Conservation (phyloP, 1,140 invertebrate species). For the Dreissena rostriformis region DNA sequence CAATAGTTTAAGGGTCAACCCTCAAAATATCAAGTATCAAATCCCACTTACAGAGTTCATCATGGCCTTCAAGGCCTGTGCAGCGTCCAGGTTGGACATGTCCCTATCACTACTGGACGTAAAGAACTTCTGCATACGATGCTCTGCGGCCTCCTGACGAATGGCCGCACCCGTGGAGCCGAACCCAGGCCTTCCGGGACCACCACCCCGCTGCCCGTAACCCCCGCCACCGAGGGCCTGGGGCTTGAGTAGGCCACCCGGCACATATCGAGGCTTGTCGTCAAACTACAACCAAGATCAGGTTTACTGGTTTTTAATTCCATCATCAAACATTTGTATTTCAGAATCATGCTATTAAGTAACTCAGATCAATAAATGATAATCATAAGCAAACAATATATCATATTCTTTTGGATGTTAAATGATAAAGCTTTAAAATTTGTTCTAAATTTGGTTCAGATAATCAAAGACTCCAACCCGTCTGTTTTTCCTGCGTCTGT, state of each 20-base stretch:
- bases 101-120: conserved; percentile 58
- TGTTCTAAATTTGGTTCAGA: background rate
- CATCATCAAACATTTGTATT: too few species aligned
- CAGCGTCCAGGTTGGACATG: conserved; percentile 67
- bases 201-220: background rate
- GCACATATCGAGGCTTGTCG: conserved; percentile 86
- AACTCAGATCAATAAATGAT: background rate
- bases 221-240: conserved; percentile 60
- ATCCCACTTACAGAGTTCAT: conserved; percentile 49
- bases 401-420: too few species aligned
- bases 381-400: background rate
- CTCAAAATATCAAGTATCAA: too few species aligned
- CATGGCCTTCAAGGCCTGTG: conserved; percentile 66
- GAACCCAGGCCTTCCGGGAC: conserved; percentile 8
- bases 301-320: too few species aligned
- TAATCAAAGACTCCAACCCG: conserved; percentile 63
- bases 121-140: conserved; percentile 70
- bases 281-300: conserved; percentile 63
- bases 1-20: too few species aligned
- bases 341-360: too few species aligned
- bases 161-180: conserved; percentile 66
- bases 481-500: conserved; percentile 82
- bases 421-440: background rate
- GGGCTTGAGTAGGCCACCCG: conserved; percentile 89
- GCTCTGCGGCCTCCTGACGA: conserved; percentile 78